Evolutionary conservation across 2,113 vertebrate species (phyloP), one percentile per base, ranked within the genome.

Genomic region (Hyperopisus bebe): DNA sequence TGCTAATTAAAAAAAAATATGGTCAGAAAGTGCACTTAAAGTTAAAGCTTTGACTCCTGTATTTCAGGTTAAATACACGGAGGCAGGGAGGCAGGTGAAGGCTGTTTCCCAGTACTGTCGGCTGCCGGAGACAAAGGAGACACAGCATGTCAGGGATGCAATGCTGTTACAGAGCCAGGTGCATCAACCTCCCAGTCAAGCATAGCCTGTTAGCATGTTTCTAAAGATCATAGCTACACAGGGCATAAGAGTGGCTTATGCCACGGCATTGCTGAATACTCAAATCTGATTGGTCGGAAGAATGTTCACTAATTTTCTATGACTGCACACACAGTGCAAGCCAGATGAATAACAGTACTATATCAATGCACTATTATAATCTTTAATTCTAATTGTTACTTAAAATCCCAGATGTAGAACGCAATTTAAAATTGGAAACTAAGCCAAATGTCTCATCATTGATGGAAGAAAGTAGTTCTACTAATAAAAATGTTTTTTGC

Each of bases 121-220:
- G 74, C 94, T 95, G 46, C 90, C 94, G 0, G 93, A 94, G 58
- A 95, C 95, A 13, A 27, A 10, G 0, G 94, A 95, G 92, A 95
- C 48, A 55, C 94, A 94, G 87, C 92, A 91, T 51, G 93, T 93
- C 7, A 93, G 88, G 66, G 51, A 84, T 0, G 90, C 96, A 35
- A 94, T 93, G 0, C 93, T 95, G 74, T 94, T 97, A 89, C 96
- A 97, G 94, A 97, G 97, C 90, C 93, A 87, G 48, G 86, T 87
- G 83, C n/a, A 44, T 9, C 19, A 19, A 39, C 70, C 19, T 35
- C 31, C 70, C 70, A 80, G 39, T 39, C 15, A 2, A 42, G 74
- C 74, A 39, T 2, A 80, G 62, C 3, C n/a, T 31, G n/a, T 31
- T 70, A 31, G 62, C 62, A 66, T 35, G 70, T 80, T 42, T 35